A percentile compares a stretch with the other conserved stretches of the same genome.
phyloP scores from a whole-genome alignment of 2,888 invertebrate species.

The Baronia brevicornis region DNA sequence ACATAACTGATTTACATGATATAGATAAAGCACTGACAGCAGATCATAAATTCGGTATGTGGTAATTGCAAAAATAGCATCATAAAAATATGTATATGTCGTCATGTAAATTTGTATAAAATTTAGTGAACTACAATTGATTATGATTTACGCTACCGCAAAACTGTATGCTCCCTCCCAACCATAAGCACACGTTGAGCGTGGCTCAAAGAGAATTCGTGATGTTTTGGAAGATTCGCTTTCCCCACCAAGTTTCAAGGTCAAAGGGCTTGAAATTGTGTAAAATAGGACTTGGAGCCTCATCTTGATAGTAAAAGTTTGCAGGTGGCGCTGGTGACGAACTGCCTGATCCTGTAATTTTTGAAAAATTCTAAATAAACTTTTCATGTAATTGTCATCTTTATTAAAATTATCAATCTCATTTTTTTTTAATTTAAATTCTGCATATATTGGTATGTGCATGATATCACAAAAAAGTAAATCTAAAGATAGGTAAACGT shows the following conservation, averaged over 20 bases:
- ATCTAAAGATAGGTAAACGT: no score
- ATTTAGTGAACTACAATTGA: constrained; percentile 71
- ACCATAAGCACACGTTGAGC: constrained; percentile 17
- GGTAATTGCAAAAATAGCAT: constrained; percentile 11
- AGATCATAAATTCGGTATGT: constrained; percentile 7
- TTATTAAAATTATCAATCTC: no score
- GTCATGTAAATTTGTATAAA: constrained; percentile 26
- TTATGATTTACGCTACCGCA: constrained; percentile 66
- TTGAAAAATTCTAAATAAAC: no score
- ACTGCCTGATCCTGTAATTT: constrained; percentile 44
- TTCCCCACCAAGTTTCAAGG: constrained; percentile 94
- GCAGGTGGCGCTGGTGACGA: constrained; percentile 61
- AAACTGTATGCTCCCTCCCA: constrained; percentile 41
- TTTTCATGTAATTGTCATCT: no score
- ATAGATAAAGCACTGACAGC: not conserved
- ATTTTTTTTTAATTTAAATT: no score
- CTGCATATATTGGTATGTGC: no score
- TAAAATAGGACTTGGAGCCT: constrained; percentile 80
- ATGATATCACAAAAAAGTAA: no score
- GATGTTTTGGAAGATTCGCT: constrained; percentile 88
- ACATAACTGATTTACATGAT: not conserved
- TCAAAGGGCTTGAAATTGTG: constrained; percentile 93
- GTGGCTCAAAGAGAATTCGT: constrained; percentile 81
- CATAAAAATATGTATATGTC: constrained; percentile 14
- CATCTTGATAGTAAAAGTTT: constrained; percentile 82